Evolutionary conservation across 2,113 vertebrate genomes (phyloP).

Genomic region (Pseudorectes ferrugineus): DNA sequence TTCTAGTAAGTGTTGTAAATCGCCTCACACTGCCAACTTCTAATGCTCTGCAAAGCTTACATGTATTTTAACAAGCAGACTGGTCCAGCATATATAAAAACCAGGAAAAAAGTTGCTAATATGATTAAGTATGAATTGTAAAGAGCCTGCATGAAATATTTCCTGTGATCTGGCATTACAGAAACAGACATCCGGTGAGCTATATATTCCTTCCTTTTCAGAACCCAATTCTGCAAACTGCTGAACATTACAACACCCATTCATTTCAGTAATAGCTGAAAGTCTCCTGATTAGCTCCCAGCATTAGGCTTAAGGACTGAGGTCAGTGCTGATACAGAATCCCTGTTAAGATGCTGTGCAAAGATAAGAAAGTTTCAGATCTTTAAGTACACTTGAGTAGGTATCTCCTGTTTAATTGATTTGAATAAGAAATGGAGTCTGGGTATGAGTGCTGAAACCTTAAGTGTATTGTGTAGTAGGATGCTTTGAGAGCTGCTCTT

Average conservation of each 20-base stretch:
- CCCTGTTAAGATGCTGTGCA: neutral
- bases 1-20: neutral
- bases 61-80: neutral
- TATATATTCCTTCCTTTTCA: neutral
- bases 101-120: neutral
- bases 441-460: neutral
- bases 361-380: neutral
- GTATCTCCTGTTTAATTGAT: neutral
- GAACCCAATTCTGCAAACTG: neutral
- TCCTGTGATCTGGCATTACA: neutral
- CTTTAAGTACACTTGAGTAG: neutral
- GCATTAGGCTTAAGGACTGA: neutral
- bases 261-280: neutral
- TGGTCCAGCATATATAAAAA: neutral
- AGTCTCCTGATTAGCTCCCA: neutral
- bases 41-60: neutral
- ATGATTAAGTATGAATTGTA: neutral
- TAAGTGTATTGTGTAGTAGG: neutral
- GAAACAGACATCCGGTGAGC: neutral
- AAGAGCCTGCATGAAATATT: neutral
- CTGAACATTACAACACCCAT: neutral
- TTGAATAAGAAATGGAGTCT: neutral
- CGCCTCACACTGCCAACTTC: neutral
- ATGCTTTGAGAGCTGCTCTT: neutral
- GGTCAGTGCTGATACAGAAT: neutral